Percentiles rank a stretch among this genome's conserved stretches.
Evolutionary conservation across 2,888 invertebrate species (phyloP).

Genomic region (Tortricodes alternella): DNA sequence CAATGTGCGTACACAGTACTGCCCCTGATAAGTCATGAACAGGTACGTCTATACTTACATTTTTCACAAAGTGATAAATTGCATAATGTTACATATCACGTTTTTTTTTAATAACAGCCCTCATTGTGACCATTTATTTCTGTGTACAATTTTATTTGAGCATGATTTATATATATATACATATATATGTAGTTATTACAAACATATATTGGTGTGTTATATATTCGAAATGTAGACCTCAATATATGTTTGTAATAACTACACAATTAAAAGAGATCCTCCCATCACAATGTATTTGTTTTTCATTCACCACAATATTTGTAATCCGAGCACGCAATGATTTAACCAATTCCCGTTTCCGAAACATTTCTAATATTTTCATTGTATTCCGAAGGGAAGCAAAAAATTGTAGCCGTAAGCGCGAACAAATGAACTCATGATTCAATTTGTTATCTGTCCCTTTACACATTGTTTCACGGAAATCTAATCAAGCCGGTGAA

Average conservation of each 20-base stretch:
- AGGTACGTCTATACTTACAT: no score
- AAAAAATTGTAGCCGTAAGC: constrained; percentile 50
- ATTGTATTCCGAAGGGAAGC: constrained; percentile 35
- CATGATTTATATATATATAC: no score
- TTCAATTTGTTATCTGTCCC: constrained; percentile 71
- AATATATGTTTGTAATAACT: not conserved
- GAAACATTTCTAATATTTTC: constrained; percentile 21
- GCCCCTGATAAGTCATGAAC: no score
- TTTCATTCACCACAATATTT: constrained; percentile 5
- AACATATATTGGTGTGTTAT: not conserved
- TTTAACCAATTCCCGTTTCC: constrained; percentile 7
- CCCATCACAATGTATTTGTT: not conserved
- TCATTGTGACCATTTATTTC: no score
- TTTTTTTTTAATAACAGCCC: no score
- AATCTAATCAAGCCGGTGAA: constrained; percentile 70
- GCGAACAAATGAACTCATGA: constrained; percentile 60
- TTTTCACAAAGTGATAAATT: no score
- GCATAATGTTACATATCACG: no score
- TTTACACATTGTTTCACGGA: constrained; percentile 70
- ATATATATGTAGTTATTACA: not conserved
- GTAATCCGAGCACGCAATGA: not conserved
- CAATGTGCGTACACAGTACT: no score
- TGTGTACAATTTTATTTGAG: no score
- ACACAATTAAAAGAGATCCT: not conserved
- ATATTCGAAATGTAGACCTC: no score